Conservation (phyloP, 1,140 invertebrate species). For the Rhyzopertha dominica region DNA sequence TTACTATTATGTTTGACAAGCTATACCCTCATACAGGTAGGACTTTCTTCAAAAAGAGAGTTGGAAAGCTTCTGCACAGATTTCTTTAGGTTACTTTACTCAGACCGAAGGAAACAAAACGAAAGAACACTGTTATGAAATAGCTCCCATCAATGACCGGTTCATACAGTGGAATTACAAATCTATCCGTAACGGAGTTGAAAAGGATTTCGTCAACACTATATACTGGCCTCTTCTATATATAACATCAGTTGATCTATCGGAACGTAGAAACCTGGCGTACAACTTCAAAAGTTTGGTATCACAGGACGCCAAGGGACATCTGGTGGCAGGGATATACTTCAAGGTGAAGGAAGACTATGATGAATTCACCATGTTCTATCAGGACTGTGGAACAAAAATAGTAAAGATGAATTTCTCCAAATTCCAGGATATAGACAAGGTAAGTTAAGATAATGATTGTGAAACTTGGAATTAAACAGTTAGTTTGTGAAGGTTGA, state of each 20-base stretch:
- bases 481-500: constrained; percentile 50
- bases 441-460: constrained; percentile 48
- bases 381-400: constrained; percentile 61
- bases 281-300: constrained; percentile 83
- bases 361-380: constrained; percentile 74
- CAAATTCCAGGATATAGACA: constrained; percentile 56
- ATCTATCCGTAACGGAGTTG: constrained; percentile 57
- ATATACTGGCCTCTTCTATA: constrained; percentile 76
- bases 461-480: constrained; percentile 11
- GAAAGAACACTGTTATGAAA: constrained; percentile 77
- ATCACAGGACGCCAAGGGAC: constrained; percentile 72
- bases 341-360: constrained; percentile 62
- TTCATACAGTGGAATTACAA: constrained; percentile 81
- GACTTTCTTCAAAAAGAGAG: constrained; percentile 11
- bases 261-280: constrained; percentile 81
- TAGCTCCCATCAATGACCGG: constrained; percentile 57
- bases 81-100: constrained; percentile 68
- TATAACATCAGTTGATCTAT: constrained; percentile 74
- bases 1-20: constrained; percentile 82
- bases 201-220: constrained; percentile 55
- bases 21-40: constrained; percentile 77
- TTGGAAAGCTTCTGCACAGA: not conserved
- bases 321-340: constrained; percentile 76
- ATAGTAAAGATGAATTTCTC: constrained; percentile 66
- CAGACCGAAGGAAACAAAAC: constrained; percentile 69